A percentile compares a stretch with the other conserved stretches of the same genome.
phyloP scores from a whole-genome alignment of 2,888 invertebrate genomes.

The Agriopis aurantiaria region DNA sequence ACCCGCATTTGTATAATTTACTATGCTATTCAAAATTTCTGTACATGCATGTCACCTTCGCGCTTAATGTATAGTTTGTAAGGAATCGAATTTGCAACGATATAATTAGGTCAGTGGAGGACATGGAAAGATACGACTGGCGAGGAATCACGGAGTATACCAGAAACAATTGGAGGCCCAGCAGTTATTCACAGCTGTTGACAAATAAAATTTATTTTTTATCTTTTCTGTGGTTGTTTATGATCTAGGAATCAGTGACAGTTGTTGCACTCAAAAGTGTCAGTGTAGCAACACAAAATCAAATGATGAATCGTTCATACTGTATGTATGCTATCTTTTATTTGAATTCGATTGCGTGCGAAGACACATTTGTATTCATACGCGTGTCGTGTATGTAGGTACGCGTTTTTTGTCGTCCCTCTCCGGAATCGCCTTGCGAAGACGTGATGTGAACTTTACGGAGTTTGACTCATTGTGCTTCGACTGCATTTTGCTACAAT shows the following conservation, averaged over 20 bases:
- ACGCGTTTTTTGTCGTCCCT: slow-evolving; percentile 70
- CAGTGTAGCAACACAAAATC: background rate
- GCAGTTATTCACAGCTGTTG: too few relatives aligned
- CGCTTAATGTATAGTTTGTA: too few relatives aligned
- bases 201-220: too few relatives aligned
- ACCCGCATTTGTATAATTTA: too few relatives aligned
- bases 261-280: background rate
- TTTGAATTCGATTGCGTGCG: slow-evolving; percentile 73
- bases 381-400: slow-evolving; percentile 58
- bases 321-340: slow-evolving; percentile 27
- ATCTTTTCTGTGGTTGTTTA: too few relatives aligned
- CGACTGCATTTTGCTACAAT: slow-evolving; percentile 6
- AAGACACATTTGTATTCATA: slow-evolving; percentile 75
- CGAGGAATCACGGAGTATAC: too few relatives aligned
- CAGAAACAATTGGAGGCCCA: too few relatives aligned
- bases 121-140: too few relatives aligned
- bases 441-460: slow-evolving; percentile 74
- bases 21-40: too few relatives aligned
- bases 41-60: too few relatives aligned
- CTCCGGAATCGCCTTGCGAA: slow-evolving; percentile 74
- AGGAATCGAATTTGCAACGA: too few relatives aligned
- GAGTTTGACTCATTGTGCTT: slow-evolving; percentile 46
- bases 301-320: slow-evolving; percentile 10
- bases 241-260: background rate
- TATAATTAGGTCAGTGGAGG: too few relatives aligned